These are phyloP conservation scores for Alosa alosa DNA, from an alignment of 2,113 vertebrate genomes.

Conservation along the genomic window DNA sequence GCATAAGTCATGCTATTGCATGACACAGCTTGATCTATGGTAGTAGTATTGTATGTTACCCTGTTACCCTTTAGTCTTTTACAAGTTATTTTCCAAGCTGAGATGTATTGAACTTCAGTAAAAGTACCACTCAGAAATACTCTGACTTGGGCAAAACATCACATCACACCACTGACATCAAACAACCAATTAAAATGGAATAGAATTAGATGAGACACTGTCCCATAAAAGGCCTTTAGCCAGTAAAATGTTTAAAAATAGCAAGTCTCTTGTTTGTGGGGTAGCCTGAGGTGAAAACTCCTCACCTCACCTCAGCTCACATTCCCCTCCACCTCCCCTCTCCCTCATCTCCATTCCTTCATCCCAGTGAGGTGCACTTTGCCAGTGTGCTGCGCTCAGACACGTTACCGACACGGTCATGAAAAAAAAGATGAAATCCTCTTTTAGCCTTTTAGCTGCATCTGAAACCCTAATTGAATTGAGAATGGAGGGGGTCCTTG, in stretches of 20 bases:
- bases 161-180: background rate
- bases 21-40: too few relatives aligned
- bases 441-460: constrained; percentile 32
- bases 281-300: background rate
- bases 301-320: background rate
- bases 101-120: background rate
- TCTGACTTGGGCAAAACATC: background rate
- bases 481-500: constrained; percentile 36
- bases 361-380: background rate
- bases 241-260: background rate
- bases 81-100: background rate
- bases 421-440: constrained; percentile 40
- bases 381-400: background rate
- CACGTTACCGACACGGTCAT: background rate
- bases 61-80: background rate
- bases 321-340: background rate
- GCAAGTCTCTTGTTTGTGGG: background rate
- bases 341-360: background rate
- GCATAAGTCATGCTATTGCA: too few relatives aligned
- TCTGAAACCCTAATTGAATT: constrained; percentile 42
- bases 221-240: background rate
- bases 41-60: too few relatives aligned
- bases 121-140: background rate
- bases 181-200: background rate
- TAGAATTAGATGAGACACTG: background rate